Percentiles rank a stretch among this genome's conserved stretches.
These are phyloP conservation scores for Notothenia rossii DNA, from an alignment of 2,113 vertebrate species.

Conservation along the genomic window DNA sequence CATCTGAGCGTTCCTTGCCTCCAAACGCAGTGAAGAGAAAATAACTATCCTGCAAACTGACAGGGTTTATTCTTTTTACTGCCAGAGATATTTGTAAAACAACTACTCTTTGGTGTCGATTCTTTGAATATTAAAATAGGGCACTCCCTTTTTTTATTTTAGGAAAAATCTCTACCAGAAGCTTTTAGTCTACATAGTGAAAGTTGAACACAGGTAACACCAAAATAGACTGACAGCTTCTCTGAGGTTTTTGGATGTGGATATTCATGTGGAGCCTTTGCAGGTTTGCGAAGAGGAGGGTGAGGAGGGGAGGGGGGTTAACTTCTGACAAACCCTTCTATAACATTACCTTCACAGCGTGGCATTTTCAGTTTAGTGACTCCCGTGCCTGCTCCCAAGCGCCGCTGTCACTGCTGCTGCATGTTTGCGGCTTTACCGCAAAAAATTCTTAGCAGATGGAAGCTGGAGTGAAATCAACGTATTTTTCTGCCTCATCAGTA, in stretches of 20 bases:
- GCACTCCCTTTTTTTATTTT: constrained; percentile 2
- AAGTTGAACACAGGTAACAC: constrained; percentile 23
- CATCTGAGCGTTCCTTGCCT: constrained; percentile 58
- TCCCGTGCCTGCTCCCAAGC: constrained; percentile 24
- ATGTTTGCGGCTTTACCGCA: constrained; percentile 61
- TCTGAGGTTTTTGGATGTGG: constrained; percentile 39
- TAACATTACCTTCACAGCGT: constrained; percentile 55
- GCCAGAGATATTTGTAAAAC: constrained; percentile 58
- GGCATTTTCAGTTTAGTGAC: constrained; percentile 48
- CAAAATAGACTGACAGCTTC: constrained; percentile 34
- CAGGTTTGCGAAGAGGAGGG: constrained; percentile 6
- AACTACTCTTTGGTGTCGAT: constrained; percentile 34
- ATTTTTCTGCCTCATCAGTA: constrained; percentile 83
- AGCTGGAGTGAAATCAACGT: constrained; percentile 70
- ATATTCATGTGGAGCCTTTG: constrained; percentile 42
- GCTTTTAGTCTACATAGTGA: constrained; percentile 17
- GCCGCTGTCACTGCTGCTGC: constrained; percentile 35
- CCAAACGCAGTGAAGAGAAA: constrained; percentile 63
- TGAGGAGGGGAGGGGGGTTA: neutral
- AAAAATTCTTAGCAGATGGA: constrained; percentile 67
- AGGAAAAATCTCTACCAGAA: neutral
- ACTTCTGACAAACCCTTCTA: constrained; percentile 47
- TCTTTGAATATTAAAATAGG: constrained; percentile 44
- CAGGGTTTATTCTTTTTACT: constrained; percentile 67
- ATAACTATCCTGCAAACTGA: constrained; percentile 69